Evolutionary conservation across 2,113 vertebrate species (phyloP), one percentile per base, ranked within the genome.

Genomic region (Cyprinodon tularosa): DNA sequence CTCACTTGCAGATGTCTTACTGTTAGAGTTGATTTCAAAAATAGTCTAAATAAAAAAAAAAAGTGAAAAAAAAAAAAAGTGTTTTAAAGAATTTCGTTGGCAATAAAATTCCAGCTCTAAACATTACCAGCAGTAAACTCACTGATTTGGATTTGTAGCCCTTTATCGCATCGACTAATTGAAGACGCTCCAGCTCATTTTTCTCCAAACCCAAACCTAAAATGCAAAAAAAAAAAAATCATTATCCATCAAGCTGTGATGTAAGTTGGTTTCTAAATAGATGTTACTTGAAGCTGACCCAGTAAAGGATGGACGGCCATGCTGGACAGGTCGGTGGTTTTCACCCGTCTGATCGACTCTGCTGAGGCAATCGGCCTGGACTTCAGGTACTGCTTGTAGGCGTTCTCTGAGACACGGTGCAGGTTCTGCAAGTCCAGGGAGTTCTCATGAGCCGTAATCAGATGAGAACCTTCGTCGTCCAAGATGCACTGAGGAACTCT

Each of bases 11-110:
- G 39, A 38, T 0, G 95, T 96, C 65, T 96, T 96, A 74, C 92
- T 95, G 0, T 85, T 96, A n/a, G 97, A 93, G 0, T 96, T 98
- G 93, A 99, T 97, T 93, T 99, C 98, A 12, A 99, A 99, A 86
- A 99, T 98, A 1, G 98, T 99, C 97, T 99, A 80, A 0, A 45
- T 38, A 72, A 37, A 57, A 38, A 77, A 5, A 12, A 17, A 70
- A 40, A 1, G 10, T 5, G 15, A 5, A 47, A 2, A 44, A 4
- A 36, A 3, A 39, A 53, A 4, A 15, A 3, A 62, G 29, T 0
- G 12, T 6, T 37, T 38, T 66, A 40, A 29, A 3, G 38, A 12
- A 4, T 40, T 1, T 22, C 14, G 3, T 66, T 7, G 14, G 8
- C 10, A 38, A 3, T 1, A 61, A 29, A n/a, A 65, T 10, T 10